These are phyloP conservation scores for Macquaria ambigua DNA, from an alignment of 2,113 vertebrate genomes.

Conservation along the genomic window DNA sequence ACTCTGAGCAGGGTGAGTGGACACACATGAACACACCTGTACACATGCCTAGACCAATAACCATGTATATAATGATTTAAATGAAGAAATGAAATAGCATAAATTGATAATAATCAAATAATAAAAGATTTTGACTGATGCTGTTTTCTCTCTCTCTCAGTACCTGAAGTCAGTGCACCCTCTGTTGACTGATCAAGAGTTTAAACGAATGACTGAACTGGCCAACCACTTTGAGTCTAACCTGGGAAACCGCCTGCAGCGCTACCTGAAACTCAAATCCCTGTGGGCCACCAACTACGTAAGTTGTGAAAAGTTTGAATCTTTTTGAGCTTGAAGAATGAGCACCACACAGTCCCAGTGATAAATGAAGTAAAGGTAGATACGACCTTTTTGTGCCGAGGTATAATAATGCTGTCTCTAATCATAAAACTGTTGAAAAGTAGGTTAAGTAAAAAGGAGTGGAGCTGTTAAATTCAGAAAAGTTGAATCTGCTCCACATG, in stretches of 20 bases:
- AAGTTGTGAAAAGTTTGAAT: conserved; percentile 46
- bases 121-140: background rate
- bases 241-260: conserved; percentile 87
- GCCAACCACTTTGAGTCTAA: conserved; percentile 86
- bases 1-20: conserved; percentile 86
- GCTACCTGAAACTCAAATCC: conserved; percentile 90
- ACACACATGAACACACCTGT: background rate
- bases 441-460: too few species aligned
- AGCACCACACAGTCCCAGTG: background rate
- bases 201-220: conserved; percentile 76
- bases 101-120: background rate
- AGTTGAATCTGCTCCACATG: too few species aligned
- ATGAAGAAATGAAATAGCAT: background rate
- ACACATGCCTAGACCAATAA: background rate
- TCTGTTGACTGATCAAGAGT: conserved; percentile 80
- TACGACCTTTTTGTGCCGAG: too few species aligned
- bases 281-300: conserved; percentile 94
- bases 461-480: too few species aligned
- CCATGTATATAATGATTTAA: background rate
- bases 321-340: background rate
- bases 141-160: conserved; percentile 67
- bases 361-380: background rate
- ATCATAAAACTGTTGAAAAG: too few species aligned
- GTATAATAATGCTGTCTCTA: too few species aligned
- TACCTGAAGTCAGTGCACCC: conserved; percentile 89